phyloP scores from a whole-genome alignment of 2,888 invertebrate genomes.

The Caenorhabditis sp. region DNA sequence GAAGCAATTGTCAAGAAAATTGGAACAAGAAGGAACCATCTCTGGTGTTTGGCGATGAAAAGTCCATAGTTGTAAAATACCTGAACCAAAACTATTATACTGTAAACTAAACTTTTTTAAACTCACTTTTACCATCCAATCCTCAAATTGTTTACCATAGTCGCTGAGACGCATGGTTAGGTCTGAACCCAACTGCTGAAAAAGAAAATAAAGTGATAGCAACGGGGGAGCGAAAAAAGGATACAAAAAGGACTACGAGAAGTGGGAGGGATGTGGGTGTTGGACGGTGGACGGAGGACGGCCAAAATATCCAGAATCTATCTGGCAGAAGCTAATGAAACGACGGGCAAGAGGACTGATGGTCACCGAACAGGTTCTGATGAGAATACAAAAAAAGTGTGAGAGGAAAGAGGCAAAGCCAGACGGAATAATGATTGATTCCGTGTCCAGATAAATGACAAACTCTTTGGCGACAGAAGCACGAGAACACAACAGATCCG shows the following conservation, averaged over 20 bases:
- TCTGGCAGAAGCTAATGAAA: constrained; percentile 56
- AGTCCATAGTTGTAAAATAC: constrained; percentile 74
- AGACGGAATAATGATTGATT: constrained; percentile 31
- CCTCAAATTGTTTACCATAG: constrained; percentile 64
- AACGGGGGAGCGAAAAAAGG: background rate
- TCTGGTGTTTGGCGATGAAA: constrained; percentile 74
- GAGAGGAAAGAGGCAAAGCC: constrained; percentile 21
- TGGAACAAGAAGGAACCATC: constrained; percentile 61
- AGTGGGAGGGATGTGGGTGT: constrained; percentile 12
- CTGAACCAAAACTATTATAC: background rate
- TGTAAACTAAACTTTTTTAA: background rate
- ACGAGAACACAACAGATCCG: constrained; percentile 18
- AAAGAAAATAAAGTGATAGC: background rate
- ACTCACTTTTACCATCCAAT: constrained; percentile 65
- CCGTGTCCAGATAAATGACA: constrained; percentile 24
- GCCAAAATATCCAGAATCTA: constrained; percentile 49
- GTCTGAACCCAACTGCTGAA: constrained; percentile 44
- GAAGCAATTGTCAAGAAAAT: constrained; percentile 66
- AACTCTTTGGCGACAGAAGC: too few relatives aligned
- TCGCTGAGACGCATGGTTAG: constrained; percentile 53
- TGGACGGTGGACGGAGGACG: constrained; percentile 20
- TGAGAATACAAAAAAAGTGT: constrained; percentile 53
- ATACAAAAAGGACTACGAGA: constrained; percentile 28
- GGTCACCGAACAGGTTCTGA: constrained; percentile 49
- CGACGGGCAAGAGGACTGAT: constrained; percentile 41